Evolutionary conservation across 2,797 vertebrate genomes (phyloP).

Genomic region (Ficedula albicollis): DNA sequence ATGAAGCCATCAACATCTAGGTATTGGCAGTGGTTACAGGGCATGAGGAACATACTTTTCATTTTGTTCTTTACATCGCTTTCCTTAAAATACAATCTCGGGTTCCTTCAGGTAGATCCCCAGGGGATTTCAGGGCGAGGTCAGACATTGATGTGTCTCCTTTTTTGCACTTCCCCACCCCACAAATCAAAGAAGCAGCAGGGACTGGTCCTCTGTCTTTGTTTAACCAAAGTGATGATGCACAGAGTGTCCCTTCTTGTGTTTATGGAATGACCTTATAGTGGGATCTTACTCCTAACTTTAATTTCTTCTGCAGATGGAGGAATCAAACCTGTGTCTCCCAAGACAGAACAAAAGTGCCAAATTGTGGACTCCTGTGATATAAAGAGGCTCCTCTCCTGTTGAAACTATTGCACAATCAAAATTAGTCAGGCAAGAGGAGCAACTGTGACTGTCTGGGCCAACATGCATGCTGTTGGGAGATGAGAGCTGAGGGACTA

Average conservation of each 20-base stretch:
- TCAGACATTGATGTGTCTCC: neutral
- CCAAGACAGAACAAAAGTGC: neutral
- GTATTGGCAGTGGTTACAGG: neutral
- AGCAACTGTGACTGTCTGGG: neutral
- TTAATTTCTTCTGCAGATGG: neutral
- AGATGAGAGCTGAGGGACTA: neutral
- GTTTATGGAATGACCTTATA: neutral
- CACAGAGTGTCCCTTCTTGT: neutral
- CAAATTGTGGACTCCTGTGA: neutral
- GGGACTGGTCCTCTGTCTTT: neutral
- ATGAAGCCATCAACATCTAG: neutral
- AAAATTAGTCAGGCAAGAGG: neutral
- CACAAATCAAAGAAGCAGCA: neutral
- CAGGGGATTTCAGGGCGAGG: neutral
- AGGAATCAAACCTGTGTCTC: neutral
- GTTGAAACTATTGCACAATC: neutral
- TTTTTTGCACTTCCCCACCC: neutral
- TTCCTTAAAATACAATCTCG: neutral
- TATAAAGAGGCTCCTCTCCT: neutral
- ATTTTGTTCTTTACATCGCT: neutral
- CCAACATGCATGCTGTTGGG: neutral
- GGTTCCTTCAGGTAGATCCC: neutral
- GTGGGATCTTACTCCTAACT: neutral
- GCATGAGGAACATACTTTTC: neutral
- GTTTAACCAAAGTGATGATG: neutral